These are phyloP conservation scores for Ianthella basta DNA, from an alignment of 37 sponge, comb jelly and placozoan species.

Conservation along the genomic window DNA sequence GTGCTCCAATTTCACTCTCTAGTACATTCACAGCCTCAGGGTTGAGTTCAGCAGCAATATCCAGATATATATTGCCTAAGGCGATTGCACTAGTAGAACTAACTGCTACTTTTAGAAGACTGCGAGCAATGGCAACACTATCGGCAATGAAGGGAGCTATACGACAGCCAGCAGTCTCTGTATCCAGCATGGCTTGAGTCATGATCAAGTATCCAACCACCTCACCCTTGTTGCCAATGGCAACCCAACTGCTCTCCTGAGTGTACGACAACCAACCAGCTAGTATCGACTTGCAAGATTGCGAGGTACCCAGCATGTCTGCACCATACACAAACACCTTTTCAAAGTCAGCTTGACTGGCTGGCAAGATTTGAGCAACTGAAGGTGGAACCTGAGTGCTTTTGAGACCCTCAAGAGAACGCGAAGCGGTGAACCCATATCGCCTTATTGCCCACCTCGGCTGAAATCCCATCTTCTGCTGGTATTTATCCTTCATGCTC, in stretches of 20 bases:
- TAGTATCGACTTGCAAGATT: not conserved
- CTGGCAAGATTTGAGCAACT: not conserved
- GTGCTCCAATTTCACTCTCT: not conserved
- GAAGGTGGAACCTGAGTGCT: not conserved
- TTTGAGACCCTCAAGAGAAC: not conserved
- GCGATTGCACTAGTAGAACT: not conserved
- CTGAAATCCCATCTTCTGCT: not conserved
- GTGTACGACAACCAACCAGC: not conserved
- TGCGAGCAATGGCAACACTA: conserved; percentile 16
- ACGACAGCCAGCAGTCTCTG: conserved; percentile 1
- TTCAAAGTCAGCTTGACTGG: not conserved
- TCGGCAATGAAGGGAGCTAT: conserved; percentile 25
- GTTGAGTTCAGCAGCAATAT: not conserved
- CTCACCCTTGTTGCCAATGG: not conserved
- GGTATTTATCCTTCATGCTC: not conserved
- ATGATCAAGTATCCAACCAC: conserved; percentile 17
- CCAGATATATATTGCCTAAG: not conserved
- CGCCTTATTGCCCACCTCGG: not conserved
- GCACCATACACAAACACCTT: conserved; percentile 7
- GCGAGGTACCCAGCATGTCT: not conserved
- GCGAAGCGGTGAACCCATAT: not conserved
- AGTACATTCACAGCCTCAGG: not conserved
- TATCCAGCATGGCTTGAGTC: not conserved
- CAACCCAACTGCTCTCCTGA: not conserved
- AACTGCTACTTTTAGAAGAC: not conserved